Evolutionary conservation across 2,888 invertebrate genomes (phyloP), one percentile per base, ranked within the genome.

Genomic region (Lymantria dispar): DNA sequence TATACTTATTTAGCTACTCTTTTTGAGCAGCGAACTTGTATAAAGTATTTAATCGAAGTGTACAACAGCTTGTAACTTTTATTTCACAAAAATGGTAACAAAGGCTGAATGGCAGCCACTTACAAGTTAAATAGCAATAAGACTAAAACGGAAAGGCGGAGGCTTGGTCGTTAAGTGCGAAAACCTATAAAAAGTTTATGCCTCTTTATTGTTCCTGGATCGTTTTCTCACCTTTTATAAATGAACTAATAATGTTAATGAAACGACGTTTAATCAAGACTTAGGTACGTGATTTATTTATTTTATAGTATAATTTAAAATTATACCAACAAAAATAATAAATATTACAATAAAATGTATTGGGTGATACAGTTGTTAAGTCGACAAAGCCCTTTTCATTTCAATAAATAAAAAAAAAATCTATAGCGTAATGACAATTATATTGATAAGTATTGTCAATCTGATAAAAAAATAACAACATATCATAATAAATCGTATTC

Each of bases 171-270:
- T 73, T 66, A 70, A 68, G 55, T 67, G 69, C 62, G 60, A 60
- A 65, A 70, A 66, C 54, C 54, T 56, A 71, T 73, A 72, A 72
- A 74, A 65, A 62, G 47, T 71, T 73, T 72, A 71, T 64, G 68
- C 65, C 64, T 59, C 52, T 56, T 62, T 61, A 65, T 60, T 63
- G 67, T 68, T 63, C 53, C 50, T 43, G 54, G 56, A 52, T 57
- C 52, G 57, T 56, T 53, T 55, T 50, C 44, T 45, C 52, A 50
- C 54, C 58, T 52, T 52, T 53, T 45, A 22, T 22, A 22, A 3
- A 3, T 22, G 5, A 2, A 22, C 5, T 22, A 22, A 22, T 22
- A 22, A 22, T 48, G 54, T 33, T 10, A 33, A 33, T 33, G 10
- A 2, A 33, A 33, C 5, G 22, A 33, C 10, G 8, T 33, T 33